Evolutionary conservation across 2,113 vertebrate species (phyloP).

Genomic region (Atrichornis clamosus): DNA sequence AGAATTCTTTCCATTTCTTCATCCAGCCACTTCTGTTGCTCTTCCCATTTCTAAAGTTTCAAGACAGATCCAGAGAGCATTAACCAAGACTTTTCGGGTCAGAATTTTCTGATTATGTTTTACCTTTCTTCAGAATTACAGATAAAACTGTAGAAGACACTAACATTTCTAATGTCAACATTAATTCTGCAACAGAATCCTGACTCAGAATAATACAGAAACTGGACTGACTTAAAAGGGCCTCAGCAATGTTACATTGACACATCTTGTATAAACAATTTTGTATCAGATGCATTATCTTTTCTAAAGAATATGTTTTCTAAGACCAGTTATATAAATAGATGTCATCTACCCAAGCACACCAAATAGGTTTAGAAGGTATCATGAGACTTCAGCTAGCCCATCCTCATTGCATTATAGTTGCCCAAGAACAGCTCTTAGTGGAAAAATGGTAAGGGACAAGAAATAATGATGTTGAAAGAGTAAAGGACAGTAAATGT

Average conservation of each 20-base stretch:
- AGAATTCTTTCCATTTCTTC: conserved; percentile 86
- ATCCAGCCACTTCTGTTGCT: conserved; percentile 82
- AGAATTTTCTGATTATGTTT: neutral
- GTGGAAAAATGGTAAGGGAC: neutral
- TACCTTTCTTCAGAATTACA: neutral
- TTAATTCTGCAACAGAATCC: neutral
- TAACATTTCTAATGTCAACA: neutral
- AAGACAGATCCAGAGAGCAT: neutral
- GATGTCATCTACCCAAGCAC: neutral
- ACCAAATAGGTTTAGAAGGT: neutral
- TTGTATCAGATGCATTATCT: neutral
- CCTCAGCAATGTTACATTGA: neutral
- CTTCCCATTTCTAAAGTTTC: conserved; percentile 67
- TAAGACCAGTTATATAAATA: neutral
- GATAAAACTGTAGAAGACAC: neutral
- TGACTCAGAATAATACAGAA: neutral
- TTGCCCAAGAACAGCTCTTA: neutral
- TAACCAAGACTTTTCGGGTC: neutral
- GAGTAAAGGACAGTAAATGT: neutral
- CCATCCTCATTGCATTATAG: neutral
- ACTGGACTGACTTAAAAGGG: neutral
- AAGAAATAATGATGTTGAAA: neutral
- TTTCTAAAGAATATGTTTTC: neutral
- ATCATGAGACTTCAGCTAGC: neutral
- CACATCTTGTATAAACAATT: neutral